Evolutionary conservation across 2,113 vertebrate genomes (phyloP), one percentile per base, ranked within the genome.

Genomic region (Ovis canadensis): DNA sequence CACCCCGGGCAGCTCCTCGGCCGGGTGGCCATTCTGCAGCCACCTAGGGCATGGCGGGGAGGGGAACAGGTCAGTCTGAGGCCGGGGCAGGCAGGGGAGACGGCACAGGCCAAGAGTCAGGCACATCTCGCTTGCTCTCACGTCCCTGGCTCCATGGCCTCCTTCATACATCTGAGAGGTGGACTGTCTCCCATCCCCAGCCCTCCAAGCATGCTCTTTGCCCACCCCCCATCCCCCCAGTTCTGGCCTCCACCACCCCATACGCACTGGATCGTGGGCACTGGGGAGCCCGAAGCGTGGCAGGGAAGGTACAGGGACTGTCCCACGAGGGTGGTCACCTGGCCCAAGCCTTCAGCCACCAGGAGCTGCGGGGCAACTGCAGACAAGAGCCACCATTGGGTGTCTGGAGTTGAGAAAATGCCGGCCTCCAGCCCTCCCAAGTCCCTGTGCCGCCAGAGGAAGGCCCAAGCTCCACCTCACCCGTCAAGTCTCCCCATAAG

Each of bases 261-360:
- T 40, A 99, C 99, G 97, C 96, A 99, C 99, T 88, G 98, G 86
- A 99, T 31, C 19, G 2, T 95, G 25, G 99, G 98, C 2, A 57
- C 10, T 0, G 99, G 98, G 50, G 50, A 88, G 45, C 99, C 99
- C 0, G 0, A 64, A 55, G 98, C 96, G 13, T 36, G 98, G 33
- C 99, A 99, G 17, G 9, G 86, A 21, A 99, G 98, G 43, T 98
- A 97, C 98, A 99, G 96, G 52, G 98, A 97, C 11, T 98, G 89
- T 2, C 99, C 99, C 91, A 94, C 62, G 0, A 98, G 50, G 4
- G 98, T 95, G 0, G 87, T 97, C 97, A 99, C 96, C 40, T 96
- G 98, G 2, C 97, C 98, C 87, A 98, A 77, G 13, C 99, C 99
- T 83, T 98, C 98, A 10, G 98, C 98, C 3, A 99, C 98, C 97